These are phyloP conservation scores for Elymnias hypermnestra DNA, from an alignment of 1,140 invertebrate species.

Conservation along the genomic window DNA sequence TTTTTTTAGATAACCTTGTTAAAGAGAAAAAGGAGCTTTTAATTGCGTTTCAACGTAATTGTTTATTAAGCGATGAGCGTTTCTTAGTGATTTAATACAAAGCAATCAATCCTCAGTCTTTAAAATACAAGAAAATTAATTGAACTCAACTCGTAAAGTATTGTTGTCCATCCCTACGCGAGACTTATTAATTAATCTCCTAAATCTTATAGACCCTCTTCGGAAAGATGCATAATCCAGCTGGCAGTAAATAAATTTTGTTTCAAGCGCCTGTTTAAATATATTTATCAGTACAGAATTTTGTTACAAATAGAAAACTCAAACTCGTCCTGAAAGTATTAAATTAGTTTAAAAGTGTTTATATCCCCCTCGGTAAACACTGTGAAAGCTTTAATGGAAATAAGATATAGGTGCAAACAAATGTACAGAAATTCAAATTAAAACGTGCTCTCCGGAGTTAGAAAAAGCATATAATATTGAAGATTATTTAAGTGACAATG, in stretches of 20 bases:
- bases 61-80: no score
- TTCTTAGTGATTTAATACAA: no score
- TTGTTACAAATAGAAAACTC: slow-evolving; percentile 19
- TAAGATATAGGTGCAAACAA: neutral
- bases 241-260: slow-evolving; percentile 40
- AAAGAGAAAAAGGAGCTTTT: no score
- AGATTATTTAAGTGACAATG: no score
- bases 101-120: no score
- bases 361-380: slow-evolving; percentile 2
- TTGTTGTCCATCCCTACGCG: neutral
- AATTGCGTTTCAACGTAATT: no score
- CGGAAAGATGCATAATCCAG: slow-evolving; percentile 9
- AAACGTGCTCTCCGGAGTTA: no score
- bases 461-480: no score
- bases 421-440: no score
- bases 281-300: slow-evolving; percentile 12
- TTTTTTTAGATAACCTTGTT: no score
- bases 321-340: slow-evolving; percentile 19
- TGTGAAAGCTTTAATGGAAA: neutral
- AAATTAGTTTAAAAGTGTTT: slow-evolving; percentile 25
- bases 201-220: slow-evolving; percentile 2
- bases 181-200: slow-evolving; percentile 16
- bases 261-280: slow-evolving; percentile 23
- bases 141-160: slow-evolving; percentile 7
- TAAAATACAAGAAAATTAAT: neutral